These are phyloP conservation scores for Hyperoodon ampullatus DNA, from an alignment of 2,113 vertebrate genomes.

Conservation along the genomic window DNA sequence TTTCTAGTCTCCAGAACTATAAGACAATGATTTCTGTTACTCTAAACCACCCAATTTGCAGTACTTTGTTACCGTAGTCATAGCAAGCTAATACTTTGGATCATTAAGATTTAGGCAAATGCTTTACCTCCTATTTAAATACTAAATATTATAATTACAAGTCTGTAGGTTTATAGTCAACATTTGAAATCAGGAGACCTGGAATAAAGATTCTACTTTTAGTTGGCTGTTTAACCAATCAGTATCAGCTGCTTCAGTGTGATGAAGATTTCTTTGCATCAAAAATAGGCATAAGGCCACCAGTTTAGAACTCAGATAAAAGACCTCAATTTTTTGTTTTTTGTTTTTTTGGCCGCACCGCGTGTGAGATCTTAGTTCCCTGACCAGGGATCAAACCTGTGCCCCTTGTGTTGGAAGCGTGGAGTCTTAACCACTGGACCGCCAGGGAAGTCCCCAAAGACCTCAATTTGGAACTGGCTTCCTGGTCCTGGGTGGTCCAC, in stretches of 20 bases:
- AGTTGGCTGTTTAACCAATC: background rate
- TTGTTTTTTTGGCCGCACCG: no score
- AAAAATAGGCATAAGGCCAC: background rate
- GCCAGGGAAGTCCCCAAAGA: background rate
- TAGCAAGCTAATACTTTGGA: background rate
- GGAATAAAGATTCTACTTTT: background rate
- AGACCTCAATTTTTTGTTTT: background rate
- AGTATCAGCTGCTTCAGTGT: background rate
- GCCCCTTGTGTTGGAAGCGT: no score
- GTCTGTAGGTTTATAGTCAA: background rate
- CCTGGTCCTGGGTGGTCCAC: background rate
- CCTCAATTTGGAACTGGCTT: background rate
- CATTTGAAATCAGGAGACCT: background rate
- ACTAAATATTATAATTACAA: background rate
- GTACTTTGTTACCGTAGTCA: background rate
- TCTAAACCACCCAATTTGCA: background rate
- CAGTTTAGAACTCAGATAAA: background rate
- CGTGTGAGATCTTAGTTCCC: background rate
- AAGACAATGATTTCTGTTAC: background rate
- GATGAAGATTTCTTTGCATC: background rate
- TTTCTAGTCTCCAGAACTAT: background rate
- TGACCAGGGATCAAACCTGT: background rate
- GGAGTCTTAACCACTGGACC: background rate
- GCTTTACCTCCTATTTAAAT: background rate
- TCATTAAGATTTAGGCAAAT: constrained; percentile 5